Conservation (phyloP, 2,797 vertebrate species). For the Kryptolebias ocellatus region DNA sequence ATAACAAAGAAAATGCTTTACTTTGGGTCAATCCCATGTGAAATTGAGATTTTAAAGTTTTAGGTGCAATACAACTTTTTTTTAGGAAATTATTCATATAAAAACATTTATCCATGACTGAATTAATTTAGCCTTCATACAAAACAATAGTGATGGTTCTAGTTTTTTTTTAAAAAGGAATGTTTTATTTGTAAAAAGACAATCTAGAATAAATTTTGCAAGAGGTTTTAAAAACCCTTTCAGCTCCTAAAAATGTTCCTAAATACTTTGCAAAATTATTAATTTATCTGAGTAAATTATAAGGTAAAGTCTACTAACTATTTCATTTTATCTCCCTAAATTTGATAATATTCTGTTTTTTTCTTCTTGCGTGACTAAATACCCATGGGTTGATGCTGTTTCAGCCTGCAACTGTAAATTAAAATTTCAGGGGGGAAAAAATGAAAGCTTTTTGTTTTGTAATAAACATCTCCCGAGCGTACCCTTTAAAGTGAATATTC, state of each 20-base stretch:
- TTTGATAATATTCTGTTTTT: not conserved
- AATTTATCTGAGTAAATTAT: no score
- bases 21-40: not conserved
- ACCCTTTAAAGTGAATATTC: slow-evolving; percentile 18
- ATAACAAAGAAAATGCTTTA: no score
- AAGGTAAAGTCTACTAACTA: no score
- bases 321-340: no score
- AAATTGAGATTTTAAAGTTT: no score
- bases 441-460: not conserved
- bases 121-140: no score
- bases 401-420: not conserved
- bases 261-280: no score
- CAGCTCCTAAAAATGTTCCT: not conserved
- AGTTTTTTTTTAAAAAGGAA: not conserved
- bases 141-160: no score
- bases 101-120: no score
- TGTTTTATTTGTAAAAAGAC: not conserved
- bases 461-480: not conserved
- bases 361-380: not conserved
- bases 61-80: no score
- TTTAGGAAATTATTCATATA: no score
- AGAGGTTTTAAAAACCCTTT: not conserved
- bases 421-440: not conserved
- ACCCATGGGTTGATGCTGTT: no score
- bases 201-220: not conserved